Base-by-base conservation (phyloP, 2,113 vertebrate species). In the Tragelaphus imberbis region DNA sequence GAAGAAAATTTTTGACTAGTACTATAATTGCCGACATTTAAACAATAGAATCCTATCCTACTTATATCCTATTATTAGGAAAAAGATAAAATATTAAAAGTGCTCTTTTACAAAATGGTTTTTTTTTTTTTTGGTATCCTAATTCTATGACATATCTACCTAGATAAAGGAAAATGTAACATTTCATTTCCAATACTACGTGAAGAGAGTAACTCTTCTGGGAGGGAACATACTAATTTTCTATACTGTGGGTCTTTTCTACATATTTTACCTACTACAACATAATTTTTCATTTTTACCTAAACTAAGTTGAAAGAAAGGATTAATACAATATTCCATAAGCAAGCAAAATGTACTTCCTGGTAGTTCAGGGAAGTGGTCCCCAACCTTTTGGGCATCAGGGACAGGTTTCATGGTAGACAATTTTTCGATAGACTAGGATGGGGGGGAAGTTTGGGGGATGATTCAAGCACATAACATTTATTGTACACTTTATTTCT, bases 311-410 rank as follows among this genome's bases (percentile, higher is more conserved):
- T 13, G 65, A 63, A 92, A n/a, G 21, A 51, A 71, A 23, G 15
- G 30, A 53, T 84, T 63, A 77, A 40, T 53, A 47, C 44, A 81
- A 75, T 82, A 63, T 40, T n/a, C 21, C 53, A 36, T 28, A 55
- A 68, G 36, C n/a, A 68, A 82, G 19, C 47, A 61, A 49, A 51
- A 56, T 36, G 53, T 33, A 6, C 15, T 33, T 19, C 12, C 19
- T 0, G 5, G 16, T n/a, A n/a, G 6, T 2, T 44, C 40, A 44
- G 25, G 40, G 23, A 21, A 77, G 3, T 44, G 23, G 6, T 44
- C 71, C 40, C 23, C 71, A 77, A 14, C 23, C 11, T 77, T 77
- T 44, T 15, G 40, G 71, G 40, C 40, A 77, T 44, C 40, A 77
- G 71, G 23, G 71, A 25, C 36, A 25, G 40, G 71, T 77, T 44